Evolutionary conservation across 2,113 vertebrate species (phyloP).

Genomic region (Pipra filicauda): DNA sequence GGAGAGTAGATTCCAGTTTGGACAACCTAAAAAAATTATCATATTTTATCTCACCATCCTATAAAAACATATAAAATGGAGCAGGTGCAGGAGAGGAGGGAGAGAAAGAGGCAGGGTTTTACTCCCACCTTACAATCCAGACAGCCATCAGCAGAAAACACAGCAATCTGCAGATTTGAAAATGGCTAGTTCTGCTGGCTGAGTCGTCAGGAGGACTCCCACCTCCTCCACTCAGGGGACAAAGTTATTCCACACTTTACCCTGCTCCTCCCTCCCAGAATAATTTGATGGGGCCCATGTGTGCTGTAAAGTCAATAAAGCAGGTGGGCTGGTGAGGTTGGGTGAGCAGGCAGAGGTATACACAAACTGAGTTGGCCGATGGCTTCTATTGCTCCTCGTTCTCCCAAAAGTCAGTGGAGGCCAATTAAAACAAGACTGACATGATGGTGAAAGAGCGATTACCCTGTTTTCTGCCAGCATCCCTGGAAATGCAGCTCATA

Average conservation of each 20-base stretch:
- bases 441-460: conserved; percentile 7
- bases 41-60: not conserved
- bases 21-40: not conserved
- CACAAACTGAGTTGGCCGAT: not conserved
- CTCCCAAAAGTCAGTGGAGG: not conserved
- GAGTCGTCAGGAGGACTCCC: not conserved
- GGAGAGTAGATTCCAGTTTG: not conserved
- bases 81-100: not conserved
- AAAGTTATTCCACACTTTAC: not conserved
- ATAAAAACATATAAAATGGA: not conserved
- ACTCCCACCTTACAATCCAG: not conserved
- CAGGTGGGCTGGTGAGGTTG: not conserved
- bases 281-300: not conserved
- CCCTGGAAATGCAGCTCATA: conserved; percentile 35
- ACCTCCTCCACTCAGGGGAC: not conserved
- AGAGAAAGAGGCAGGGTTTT: not conserved
- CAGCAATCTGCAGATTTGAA: not conserved
- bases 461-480: conserved; percentile 26
- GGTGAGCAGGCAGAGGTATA: not conserved
- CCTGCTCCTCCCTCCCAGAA: not conserved
- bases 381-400: not conserved
- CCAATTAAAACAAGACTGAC: conserved; percentile 38
- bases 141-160: not conserved
- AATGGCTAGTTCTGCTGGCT: not conserved
- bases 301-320: not conserved